Evolutionary conservation across 2,113 vertebrate genomes (phyloP).

Genomic region (Oceanites oceanicus): DNA sequence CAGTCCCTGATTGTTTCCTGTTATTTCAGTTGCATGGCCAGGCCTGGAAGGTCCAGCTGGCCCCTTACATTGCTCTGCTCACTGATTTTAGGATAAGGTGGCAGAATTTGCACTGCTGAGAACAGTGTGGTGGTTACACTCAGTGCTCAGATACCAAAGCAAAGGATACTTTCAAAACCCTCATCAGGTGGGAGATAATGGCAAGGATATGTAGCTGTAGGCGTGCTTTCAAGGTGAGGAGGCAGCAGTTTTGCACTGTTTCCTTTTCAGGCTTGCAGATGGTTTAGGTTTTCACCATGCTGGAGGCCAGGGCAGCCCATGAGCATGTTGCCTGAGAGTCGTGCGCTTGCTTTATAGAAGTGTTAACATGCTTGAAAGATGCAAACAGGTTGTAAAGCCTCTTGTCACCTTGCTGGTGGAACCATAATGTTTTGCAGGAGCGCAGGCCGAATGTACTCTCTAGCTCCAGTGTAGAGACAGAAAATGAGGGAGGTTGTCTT

Average conservation of each 20-base stretch:
- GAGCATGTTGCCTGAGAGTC: not conserved
- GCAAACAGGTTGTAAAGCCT: conserved; percentile 62
- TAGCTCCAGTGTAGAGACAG: not conserved
- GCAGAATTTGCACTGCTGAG: not conserved
- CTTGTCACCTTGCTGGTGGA: conserved; percentile 49
- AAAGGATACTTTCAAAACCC: not conserved
- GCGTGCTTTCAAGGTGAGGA: not conserved
- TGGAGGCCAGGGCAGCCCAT: conserved; percentile 31
- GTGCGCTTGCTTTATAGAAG: conserved; percentile 42
- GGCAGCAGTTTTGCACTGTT: not conserved
- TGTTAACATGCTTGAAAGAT: conserved; percentile 63
- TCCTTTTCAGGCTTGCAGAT: conserved; percentile 38
- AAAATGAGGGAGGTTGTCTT: not conserved
- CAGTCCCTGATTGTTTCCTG: not conserved
- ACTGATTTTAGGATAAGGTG: not conserved
- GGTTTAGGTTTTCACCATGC: conserved; percentile 38
- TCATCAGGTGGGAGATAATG: not conserved
- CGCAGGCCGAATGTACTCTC: fast-evolving
- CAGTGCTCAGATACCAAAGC: not conserved
- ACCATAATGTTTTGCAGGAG: conserved; percentile 56
- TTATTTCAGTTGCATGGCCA: not conserved
- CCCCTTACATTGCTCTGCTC: not conserved
- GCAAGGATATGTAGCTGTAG: not conserved
- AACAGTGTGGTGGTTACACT: not conserved
- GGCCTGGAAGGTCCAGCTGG: not conserved